Evolutionary conservation across 2,888 invertebrate genomes (phyloP), one percentile per base, ranked within the genome.

Genomic region (Cheilosia scutellata): DNA sequence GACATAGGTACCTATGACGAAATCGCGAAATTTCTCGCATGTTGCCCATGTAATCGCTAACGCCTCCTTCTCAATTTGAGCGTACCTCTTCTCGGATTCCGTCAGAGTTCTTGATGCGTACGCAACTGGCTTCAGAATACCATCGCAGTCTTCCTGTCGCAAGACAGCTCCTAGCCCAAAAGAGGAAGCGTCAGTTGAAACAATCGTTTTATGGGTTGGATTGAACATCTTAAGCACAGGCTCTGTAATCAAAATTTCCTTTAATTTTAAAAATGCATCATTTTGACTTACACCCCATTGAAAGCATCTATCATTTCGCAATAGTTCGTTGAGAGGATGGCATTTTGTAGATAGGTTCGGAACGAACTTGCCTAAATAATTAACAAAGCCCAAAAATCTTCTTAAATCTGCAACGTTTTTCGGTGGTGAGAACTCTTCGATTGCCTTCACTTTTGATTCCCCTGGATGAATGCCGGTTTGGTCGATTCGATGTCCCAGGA

Each of bases 61-160:
- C 0, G 55, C 70, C 42, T 78, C 71, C 20, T 78, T 78, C 47
- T 63, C 71, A n/a, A 71, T 71, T 37, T 63, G 68, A 4, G 78
- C 78, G 7, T 70, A 70, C 11, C 9, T 55, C 6, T 60, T 77
- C 27, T 60, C 58, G 4, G 11, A 51, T 16, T 66, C 51, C 5
- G 29, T 29, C 9, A 68, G 47, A 1, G 68, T 66, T 13, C 60
- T 9, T 5, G 68, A 76, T 11, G 60, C 58, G 37, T 77, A 68
- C 11, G 51, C 58, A 33, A 74, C 53, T 13, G 62, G 37, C 62
- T 74, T 74, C 29, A 6, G 13, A 27, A n/a, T 44, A 16, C 70
- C 49, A 9, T 71, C 71, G 13, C 31, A 9, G 53, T 74, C 55
- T 55, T 53, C 55, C 47, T 74, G 57, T 37, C 42, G 58, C 42